Percentiles rank a stretch among this genome's conserved stretches.
Conservation (phyloP, 2,888 invertebrate species). For the Chloromyia formosa region DNA sequence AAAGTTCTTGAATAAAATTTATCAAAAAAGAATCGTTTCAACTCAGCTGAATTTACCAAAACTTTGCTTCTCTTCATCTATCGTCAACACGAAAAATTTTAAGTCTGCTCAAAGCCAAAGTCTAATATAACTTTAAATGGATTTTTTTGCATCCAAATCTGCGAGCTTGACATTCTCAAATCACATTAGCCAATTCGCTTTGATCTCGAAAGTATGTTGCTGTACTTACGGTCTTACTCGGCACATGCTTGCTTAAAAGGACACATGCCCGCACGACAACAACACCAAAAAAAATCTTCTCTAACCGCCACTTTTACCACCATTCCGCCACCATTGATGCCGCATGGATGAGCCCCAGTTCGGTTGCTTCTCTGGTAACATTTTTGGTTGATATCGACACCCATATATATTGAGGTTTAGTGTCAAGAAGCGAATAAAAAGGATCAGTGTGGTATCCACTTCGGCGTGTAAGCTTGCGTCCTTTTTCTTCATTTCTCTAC, state of each 20-base stretch:
- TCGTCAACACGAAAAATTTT: too few species aligned
- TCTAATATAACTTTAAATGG: too few species aligned
- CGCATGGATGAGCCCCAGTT: conserved; percentile 34
- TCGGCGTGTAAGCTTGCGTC: neutral
- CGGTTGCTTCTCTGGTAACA: conserved; percentile 42
- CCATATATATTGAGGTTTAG: conserved; percentile 49
- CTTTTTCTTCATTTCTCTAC: neutral
- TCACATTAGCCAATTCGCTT: conserved; percentile 41
- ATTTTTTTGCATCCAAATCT: neutral
- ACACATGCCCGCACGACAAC: neutral
- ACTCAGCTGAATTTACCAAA: too few species aligned
- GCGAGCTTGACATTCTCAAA: conserved; percentile 22
- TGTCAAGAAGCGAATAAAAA: conserved; percentile 49
- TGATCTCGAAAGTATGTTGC: conserved; percentile 25
- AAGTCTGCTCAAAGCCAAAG: too few species aligned
- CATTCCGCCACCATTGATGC: conserved; percentile 20
- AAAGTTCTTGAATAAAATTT: too few species aligned
- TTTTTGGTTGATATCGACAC: conserved; percentile 40
- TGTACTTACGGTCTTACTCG: conserved; percentile 27
- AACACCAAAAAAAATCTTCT: conserved; percentile 16
- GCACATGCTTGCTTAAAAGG: conserved; percentile 18
- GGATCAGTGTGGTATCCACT: conserved; percentile 45
- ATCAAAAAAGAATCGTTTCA: too few species aligned
- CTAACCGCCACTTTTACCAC: conserved; percentile 35
- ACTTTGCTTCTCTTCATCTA: too few species aligned